phyloP scores from a whole-genome alignment of 2,888 invertebrate species.

The Tetragonula carbonaria region DNA sequence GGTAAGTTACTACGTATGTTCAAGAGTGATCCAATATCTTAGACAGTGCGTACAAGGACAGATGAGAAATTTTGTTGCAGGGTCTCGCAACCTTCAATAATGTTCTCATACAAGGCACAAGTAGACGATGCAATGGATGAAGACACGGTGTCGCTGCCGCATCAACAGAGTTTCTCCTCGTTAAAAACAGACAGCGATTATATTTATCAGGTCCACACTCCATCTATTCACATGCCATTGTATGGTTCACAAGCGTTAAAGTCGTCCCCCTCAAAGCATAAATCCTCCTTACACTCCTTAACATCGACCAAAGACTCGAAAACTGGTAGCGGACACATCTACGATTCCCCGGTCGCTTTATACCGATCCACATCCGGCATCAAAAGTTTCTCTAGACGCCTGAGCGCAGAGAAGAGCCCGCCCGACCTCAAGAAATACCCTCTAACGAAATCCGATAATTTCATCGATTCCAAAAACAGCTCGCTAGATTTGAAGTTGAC shows the following conservation, averaged over 20 bases:
- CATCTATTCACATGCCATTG: conserved; percentile 81
- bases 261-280: conserved; percentile 71
- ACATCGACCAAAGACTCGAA: conserved; percentile 69
- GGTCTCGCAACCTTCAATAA: conserved; percentile 89
- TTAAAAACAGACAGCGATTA: conserved; percentile 91
- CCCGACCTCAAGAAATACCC: conserved; percentile 71
- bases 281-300: conserved; percentile 74
- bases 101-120: conserved; percentile 93
- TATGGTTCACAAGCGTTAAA: conserved; percentile 78
- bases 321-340: conserved; percentile 68
- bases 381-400: conserved; percentile 65
- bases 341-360: conserved; percentile 74
- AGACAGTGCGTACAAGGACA: background rate
- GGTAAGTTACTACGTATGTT: conserved; percentile 84
- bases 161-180: conserved; percentile 90
- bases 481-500: conserved; percentile 74
- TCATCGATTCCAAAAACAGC: conserved; percentile 73
- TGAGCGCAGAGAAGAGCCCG: conserved; percentile 69
- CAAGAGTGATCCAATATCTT: background rate
- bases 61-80: conserved; percentile 80
- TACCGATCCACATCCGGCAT: conserved; percentile 73
- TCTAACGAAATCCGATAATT: conserved; percentile 66
- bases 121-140: conserved; percentile 91
- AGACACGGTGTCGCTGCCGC: conserved; percentile 90
- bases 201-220: conserved; percentile 88